Conservation (phyloP, 2,113 vertebrate species). For the Procavia capensis region DNA sequence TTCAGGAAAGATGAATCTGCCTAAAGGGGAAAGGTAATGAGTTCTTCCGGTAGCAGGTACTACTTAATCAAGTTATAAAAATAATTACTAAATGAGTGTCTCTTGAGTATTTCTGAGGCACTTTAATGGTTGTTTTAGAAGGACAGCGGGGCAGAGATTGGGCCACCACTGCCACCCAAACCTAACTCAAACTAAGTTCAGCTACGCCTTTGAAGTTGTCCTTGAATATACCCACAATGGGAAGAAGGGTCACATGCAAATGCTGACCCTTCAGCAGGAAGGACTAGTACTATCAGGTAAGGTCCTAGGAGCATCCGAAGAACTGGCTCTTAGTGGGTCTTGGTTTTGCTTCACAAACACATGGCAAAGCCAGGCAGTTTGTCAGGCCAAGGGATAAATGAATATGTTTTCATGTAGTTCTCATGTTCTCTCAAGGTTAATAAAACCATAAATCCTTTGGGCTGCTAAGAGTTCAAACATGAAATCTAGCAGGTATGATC, state of each 20-base stretch:
- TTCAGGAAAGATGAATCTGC: background rate
- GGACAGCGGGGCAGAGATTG: background rate
- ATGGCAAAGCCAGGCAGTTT: background rate
- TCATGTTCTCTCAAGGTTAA: background rate
- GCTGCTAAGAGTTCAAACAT: background rate
- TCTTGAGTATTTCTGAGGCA: background rate
- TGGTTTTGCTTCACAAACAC: background rate
- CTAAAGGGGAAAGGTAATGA: background rate
- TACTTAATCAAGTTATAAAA: background rate
- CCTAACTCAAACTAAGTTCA: background rate
- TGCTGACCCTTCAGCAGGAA: background rate
- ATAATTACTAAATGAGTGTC: background rate
- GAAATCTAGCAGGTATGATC: background rate
- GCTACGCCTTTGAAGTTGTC: background rate
- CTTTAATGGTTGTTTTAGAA: background rate
- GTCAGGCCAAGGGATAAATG: background rate
- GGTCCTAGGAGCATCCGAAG: background rate
- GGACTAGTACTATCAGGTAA: background rate
- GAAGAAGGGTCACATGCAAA: background rate
- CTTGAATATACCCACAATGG: background rate
- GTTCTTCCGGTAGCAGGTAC: background rate
- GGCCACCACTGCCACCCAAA: background rate
- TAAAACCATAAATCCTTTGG: background rate
- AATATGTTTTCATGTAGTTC: background rate
- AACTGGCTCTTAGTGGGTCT: background rate